Base-by-base conservation (phyloP, 2,888 invertebrate genomes). In the Lottia scabra region DNA sequence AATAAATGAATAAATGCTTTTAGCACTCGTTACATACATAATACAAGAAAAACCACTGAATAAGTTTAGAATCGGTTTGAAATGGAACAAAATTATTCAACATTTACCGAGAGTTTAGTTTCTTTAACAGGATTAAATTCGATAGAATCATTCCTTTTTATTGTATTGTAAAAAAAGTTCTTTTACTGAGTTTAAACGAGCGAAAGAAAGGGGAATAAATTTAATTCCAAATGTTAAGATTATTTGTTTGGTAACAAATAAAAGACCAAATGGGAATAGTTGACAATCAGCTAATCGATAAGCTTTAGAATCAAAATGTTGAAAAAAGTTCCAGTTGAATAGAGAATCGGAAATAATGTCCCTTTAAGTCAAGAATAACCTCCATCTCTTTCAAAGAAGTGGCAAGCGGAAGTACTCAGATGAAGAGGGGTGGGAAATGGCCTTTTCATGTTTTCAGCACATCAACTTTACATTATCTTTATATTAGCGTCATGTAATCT, bases 381-480 rank as follows among this genome's bases (percentile, higher is more conserved):
- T 43, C 45, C n/a, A 23, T 44, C 23, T 63, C 63, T 63, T 38
- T 44, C 63, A 46, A 30, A 63, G 63, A 63, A 63, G 27, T 30
- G 68, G 56, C 26, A 19, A 63, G 26, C 68, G 68, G 68, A 69
- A 45, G 68, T 63, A 63, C 44, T 44, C 63, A 23, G 62, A 45
- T 43, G 26, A 46, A 46, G 68, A 63, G 63, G 63, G 44, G 66
- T 23, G 65, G 66, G 65, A 70, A 70, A 70, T 70, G 46, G 70
- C 64, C 48, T 66, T 70, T 64, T 70, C 70, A 62, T 70, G 70
- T 70, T 70, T 56, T 26, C 46, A 65, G 48, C 44, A 70, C 70
- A 70, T 66, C 56, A 62, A 65, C 56, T 66, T 65, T 64, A 70
- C 65, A 70, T 70, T 56, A 70, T 70, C 70, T 65, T 65, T 62